Conservation (phyloP, 2,113 vertebrate species). For the Misgurnus anguillicaudatus region DNA sequence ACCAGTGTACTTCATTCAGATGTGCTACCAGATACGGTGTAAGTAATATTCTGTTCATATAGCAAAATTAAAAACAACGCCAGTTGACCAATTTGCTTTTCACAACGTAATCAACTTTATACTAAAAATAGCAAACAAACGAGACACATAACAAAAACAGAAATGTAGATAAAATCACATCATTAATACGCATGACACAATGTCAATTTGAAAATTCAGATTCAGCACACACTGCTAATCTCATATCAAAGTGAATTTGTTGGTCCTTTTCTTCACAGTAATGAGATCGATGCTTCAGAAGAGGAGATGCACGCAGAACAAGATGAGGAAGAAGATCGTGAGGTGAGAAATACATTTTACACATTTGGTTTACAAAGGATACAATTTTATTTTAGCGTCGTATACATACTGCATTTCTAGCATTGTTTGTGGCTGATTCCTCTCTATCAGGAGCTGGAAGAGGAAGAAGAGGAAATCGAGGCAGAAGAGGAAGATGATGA, state of each 20-base stretch:
- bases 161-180: too few species aligned
- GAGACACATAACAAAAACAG: too few species aligned
- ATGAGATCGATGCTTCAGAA: conserved; percentile 62
- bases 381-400: too few species aligned
- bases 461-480: conserved; percentile 59
- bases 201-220: too few species aligned
- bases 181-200: too few species aligned
- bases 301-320: conserved; percentile 66
- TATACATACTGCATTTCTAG: not conserved
- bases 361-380: too few species aligned
- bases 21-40: conserved; percentile 79
- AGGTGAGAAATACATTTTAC: conserved; percentile 59
- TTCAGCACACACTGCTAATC: not conserved
- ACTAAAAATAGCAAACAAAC: too few species aligned
- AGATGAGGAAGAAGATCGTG: conserved; percentile 71
- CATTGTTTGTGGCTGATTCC: not conserved
- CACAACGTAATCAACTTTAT: too few species aligned
- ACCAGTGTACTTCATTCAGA: conserved; percentile 75
- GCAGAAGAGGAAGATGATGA: conserved; percentile 50
- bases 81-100: too few species aligned
- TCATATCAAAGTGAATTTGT: not conserved
- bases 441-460: conserved; percentile 39
- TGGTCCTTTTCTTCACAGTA: conserved; percentile 54
- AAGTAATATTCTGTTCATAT: conserved; percentile 60
- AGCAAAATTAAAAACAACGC: too few species aligned